Base-by-base conservation (phyloP, 2,888 invertebrate genomes). In the Pecten maximus region DNA sequence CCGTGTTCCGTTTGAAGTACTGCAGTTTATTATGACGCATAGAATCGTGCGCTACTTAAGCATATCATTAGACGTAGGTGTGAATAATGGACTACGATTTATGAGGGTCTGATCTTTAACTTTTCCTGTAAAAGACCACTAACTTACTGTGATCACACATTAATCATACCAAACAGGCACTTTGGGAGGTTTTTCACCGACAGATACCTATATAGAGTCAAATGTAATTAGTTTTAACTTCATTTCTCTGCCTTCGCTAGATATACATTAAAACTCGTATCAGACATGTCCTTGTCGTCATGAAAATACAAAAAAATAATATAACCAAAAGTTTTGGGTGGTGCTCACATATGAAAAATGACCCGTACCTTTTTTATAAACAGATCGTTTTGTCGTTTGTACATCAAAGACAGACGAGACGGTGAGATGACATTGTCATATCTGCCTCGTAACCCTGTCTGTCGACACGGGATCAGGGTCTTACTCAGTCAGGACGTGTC, bases 51-150 rank as follows among this genome's bases (percentile, higher is more conserved):
- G 28, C 35, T 35, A 15, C 35, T 74, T 74, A 28, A 35, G 35
- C 74, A 74, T 35, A 10, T 74, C 74, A 74, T 74, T 74, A 74
- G 35, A 28, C 2, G 35, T 35, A 74, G 74, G 74, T 74, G 35
- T 28, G 74, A 15, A 74, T 28, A 74, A 74, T 74, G 74, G 74
- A 10, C 74, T 12, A 35, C 28, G 74, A 74, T 74, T 74, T 74
- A 74, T 74, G 74, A 28, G 28, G 74, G 28, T 19, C 12, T 74
- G 74, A 74, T 74, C 74, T 74, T 74, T 74, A 35, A 35, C 74
- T 74, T 74, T 74, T 74, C 74, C 35, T 74, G 10, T 74, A 74
- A 74, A 74, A 74, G 74, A 74, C 74, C 74, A 35, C 74, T 74
- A 23, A 74, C 74, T 74, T 74, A 74, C 35, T 74, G 74, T 74